Percentiles rank a stretch among this genome's conserved stretches.
Conservation (phyloP, 2,113 vertebrate genomes). For the Acanthisitta chloris region DNA sequence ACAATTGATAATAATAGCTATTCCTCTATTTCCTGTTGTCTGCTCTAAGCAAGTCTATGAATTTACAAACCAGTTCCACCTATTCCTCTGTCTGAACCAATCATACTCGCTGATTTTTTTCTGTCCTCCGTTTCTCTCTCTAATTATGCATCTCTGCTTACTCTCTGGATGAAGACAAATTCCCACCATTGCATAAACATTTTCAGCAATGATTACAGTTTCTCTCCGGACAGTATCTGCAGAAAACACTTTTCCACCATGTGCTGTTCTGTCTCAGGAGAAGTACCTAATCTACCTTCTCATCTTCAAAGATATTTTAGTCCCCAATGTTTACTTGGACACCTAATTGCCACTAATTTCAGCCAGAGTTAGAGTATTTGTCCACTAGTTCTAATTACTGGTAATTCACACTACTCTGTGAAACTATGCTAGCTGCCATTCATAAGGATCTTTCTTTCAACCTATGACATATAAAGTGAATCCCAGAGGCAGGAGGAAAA, state of each 20-base stretch:
- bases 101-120: not conserved
- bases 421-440: fast-evolving
- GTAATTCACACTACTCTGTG: not conserved
- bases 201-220: not conserved
- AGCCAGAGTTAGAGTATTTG: not conserved
- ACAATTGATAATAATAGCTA: not conserved
- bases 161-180: not conserved
- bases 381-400: not conserved
- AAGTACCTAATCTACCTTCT: not conserved
- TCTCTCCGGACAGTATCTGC: not conserved
- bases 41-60: not conserved
- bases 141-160: not conserved
- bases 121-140: not conserved
- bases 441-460: not conserved
- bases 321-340: not conserved
- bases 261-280: not conserved
- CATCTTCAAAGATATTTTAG: not conserved
- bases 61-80: not conserved
- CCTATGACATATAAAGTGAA: not conserved
- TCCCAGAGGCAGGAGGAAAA: not conserved
- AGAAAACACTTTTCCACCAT: not conserved
- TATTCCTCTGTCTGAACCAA: not conserved
- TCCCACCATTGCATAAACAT: not conserved
- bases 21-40: not conserved
- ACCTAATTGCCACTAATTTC: not conserved